Evolutionary conservation across 2,797 vertebrate species (phyloP), one percentile per base, ranked within the genome.

Genomic region (Acanthurus tractus): DNA sequence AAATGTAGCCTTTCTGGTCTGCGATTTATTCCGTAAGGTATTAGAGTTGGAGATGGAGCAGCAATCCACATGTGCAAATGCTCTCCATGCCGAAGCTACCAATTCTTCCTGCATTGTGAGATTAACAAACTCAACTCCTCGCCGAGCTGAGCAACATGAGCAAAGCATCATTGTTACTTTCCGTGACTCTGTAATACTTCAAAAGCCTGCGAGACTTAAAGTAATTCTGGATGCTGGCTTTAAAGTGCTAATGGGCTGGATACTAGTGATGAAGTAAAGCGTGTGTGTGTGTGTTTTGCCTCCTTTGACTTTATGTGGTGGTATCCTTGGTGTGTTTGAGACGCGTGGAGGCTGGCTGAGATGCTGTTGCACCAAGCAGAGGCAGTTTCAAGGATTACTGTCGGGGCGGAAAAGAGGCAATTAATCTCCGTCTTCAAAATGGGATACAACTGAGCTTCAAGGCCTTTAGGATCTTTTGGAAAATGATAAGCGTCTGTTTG

Each of bases 381-480:
- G 90, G 90, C 92, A 87, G 88, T 94, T 92, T 94, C 89, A 92
- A 93, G 94, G 95, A 95, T 96, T 95, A 95, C 93, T 93, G 94
- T 92, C 90, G 72, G 86, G 83, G 84, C 62, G 83, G 92, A 94
- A 95, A 93, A 91, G 89, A 94, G 92, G 92, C 93, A 93, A 96
- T 96, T 95, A 94, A 94, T 95, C 94, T 93, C 88, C 78, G 89
- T 88, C 92, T 91, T 87, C 83, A 88, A 87, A 93, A 91, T 86
- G 81, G 89, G 82, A 89, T 93, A 90, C 89, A 92, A 87, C 88
- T 84, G 89, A 94, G 91, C 88, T 89, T 92, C 88, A 86, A 94
- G 92, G 93, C 88, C 92, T 93, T 77, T 64, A 77, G 86, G 87
- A 89, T 91, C 82, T 93, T 90, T 89, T 85, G 68, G 83, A 83